Evolutionary conservation across 2,797 vertebrate genomes (phyloP).

Genomic region (Vespertilio murinus): DNA sequence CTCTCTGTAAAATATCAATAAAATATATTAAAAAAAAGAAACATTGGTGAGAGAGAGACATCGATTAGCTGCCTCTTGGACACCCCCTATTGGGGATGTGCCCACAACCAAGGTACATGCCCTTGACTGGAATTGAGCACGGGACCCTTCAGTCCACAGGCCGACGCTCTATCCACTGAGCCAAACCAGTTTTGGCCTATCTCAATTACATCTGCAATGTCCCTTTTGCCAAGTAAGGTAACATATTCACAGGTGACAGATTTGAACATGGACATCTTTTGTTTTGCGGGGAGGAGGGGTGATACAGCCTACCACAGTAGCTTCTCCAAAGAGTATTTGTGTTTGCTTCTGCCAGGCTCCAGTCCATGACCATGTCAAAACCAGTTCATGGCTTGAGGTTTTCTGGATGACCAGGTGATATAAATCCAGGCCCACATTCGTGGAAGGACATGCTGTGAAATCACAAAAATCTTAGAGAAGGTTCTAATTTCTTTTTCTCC

Average conservation of each 20-base stretch:
- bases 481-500: background rate
- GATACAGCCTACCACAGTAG: background rate
- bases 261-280: background rate
- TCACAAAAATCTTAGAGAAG: background rate
- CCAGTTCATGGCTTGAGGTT: background rate
- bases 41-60: too few relatives aligned
- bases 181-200: too few relatives aligned
- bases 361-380: background rate
- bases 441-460: background rate
- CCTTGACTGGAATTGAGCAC: too few relatives aligned
- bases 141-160: too few relatives aligned
- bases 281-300: background rate
- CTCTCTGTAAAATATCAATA: too few relatives aligned
- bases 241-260: background rate
- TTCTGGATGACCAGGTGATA: background rate
- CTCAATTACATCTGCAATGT: background rate
- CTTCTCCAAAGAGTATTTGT: background rate
- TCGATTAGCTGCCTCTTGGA: too few relatives aligned
- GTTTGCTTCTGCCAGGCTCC: background rate
- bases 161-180: too few relatives aligned
- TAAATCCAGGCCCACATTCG: background rate
- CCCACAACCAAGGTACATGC: too few relatives aligned
- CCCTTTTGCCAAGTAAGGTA: background rate
- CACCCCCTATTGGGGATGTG: too few relatives aligned
- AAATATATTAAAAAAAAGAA: too few relatives aligned